Evolutionary conservation across 2,797 vertebrate species (phyloP).

Genomic region (Pterois miles): DNA sequence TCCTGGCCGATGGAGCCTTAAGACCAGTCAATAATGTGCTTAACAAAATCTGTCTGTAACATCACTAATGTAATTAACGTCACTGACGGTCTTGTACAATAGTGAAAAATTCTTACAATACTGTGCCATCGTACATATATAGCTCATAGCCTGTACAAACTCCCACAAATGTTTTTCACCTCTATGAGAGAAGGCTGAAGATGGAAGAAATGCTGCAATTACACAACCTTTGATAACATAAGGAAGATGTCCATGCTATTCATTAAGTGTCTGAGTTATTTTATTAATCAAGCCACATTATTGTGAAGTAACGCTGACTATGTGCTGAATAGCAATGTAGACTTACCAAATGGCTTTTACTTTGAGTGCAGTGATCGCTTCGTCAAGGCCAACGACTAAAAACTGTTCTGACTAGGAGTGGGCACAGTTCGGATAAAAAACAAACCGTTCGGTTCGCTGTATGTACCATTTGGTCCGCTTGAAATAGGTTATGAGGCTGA

Average conservation of each 20-base stretch:
- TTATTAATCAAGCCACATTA: not conserved
- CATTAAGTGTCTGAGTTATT: not conserved
- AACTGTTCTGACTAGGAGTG: not conserved
- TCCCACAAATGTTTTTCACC: not conserved
- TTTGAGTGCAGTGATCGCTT: slow-evolving; percentile 6
- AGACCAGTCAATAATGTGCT: not conserved
- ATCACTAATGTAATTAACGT: not conserved
- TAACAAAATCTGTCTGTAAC: not conserved
- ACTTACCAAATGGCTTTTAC: not conserved
- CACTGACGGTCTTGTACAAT: not conserved
- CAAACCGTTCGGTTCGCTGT: too few species aligned
- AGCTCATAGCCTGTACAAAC: not conserved
- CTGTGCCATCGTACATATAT: not conserved
- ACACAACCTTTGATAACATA: not conserved
- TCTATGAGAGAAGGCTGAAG: too few species aligned
- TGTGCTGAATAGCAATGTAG: not conserved
- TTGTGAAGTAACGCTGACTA: not conserved
- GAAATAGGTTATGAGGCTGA: too few species aligned
- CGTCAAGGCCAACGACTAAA: slow-evolving; percentile 4
- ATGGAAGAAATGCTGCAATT: not conserved
- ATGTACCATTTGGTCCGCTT: too few species aligned
- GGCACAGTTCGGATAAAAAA: too few species aligned
- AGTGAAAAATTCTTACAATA: not conserved
- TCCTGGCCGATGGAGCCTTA: not conserved
- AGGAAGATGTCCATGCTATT: not conserved